Evolutionary conservation across 53 echinoderm and acorn worm genomes (phyloP).

Genomic region (Henricia sp.): DNA sequence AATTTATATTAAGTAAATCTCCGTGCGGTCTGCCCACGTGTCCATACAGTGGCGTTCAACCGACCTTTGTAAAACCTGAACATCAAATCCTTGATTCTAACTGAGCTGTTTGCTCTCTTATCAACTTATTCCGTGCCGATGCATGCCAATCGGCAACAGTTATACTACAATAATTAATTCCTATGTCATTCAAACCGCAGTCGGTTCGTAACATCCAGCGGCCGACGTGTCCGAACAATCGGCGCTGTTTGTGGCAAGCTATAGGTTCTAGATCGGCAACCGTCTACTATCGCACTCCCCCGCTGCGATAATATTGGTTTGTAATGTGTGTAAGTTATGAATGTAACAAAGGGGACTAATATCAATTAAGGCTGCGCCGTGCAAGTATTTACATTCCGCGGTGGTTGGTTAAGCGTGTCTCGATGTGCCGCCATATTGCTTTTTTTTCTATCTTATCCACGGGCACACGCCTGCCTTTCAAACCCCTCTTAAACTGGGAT

Average conservation of each 20-base stretch:
- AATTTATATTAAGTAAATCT: too few species aligned
- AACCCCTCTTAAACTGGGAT: constrained; percentile 7
- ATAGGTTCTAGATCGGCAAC: not conserved
- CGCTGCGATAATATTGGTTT: constrained; percentile 54
- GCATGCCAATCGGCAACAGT: not conserved
- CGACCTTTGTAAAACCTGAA: too few species aligned
- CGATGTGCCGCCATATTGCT: not conserved
- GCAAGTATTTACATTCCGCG: constrained; percentile 13
- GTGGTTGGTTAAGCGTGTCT: constrained; percentile 33
- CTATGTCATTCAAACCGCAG: not conserved
- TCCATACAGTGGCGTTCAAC: not conserved
- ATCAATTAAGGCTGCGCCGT: not conserved
- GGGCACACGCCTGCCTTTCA: not conserved
- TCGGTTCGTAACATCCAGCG: not conserved
- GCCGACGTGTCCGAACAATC: constrained; percentile 8
- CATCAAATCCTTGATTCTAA: not conserved
- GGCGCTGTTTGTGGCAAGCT: not conserved
- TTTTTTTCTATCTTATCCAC: not conserved
- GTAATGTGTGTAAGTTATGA: constrained; percentile 41
- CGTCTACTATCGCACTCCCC: constrained; percentile 15
- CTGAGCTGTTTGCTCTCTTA: not conserved
- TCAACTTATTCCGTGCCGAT: not conserved
- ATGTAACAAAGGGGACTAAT: constrained; percentile 38
- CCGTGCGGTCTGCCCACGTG: too few species aligned
- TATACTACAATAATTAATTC: not conserved